These are phyloP conservation scores for Gadus chalcogrammus DNA, from an alignment of 2,113 vertebrate genomes.

Conservation along the genomic window DNA sequence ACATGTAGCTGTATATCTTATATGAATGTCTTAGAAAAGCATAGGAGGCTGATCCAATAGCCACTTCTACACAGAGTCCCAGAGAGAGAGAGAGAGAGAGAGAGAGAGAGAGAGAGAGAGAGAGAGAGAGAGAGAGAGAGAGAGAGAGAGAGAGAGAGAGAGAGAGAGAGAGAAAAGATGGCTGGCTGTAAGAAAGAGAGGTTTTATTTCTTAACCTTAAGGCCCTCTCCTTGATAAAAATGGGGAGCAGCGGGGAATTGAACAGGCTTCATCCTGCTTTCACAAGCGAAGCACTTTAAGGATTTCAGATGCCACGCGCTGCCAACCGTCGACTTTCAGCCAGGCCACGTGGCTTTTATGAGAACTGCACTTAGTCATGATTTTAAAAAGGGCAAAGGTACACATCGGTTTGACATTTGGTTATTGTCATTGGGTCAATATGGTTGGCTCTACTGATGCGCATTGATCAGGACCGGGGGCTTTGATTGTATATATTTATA, in stretches of 20 bases:
- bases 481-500: no score
- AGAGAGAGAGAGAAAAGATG: no score
- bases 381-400: constrained; percentile 26
- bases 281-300: constrained; percentile 15
- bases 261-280: constrained; percentile 22
- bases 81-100: background rate
- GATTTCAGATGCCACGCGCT: constrained; percentile 32
- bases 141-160: no score
- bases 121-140: no score
- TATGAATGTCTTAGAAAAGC: constrained; percentile 55
- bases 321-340: constrained; percentile 29
- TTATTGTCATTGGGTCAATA: no score
- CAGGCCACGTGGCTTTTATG: constrained; percentile 25
- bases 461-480: no score
- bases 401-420: no score
- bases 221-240: constrained; percentile 29
- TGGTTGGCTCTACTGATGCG: no score
- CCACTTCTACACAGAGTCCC: constrained; percentile 5
- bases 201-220: background rate
- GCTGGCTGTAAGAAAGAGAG: background rate
- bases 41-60: constrained; percentile 42
- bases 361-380: constrained; percentile 22
- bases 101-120: no score
- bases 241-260: constrained; percentile 26
- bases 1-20: constrained; percentile 57